These are phyloP conservation scores for Alosa sapidissima DNA, from an alignment of 2,797 vertebrate species.

Conservation along the genomic window DNA sequence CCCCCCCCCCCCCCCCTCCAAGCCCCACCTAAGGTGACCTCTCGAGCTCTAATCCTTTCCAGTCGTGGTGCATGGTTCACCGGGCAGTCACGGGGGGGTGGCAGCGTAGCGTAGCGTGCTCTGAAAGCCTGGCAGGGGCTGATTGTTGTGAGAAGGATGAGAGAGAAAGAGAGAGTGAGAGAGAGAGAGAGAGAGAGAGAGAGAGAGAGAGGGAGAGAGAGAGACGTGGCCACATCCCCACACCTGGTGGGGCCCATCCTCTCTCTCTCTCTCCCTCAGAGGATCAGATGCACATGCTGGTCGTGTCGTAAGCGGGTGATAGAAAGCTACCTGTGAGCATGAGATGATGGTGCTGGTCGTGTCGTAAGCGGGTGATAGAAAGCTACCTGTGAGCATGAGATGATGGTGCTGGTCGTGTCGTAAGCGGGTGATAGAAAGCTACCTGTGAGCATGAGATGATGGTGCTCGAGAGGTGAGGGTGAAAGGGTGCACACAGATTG, in stretches of 20 bases:
- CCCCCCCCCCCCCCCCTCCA: too few species aligned
- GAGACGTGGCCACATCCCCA: background rate
- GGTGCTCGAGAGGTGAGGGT: background rate
- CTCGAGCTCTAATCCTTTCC: background rate
- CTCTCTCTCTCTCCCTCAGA: background rate
- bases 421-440: background rate
- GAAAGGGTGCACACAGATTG: background rate
- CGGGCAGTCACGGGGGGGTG: background rate
- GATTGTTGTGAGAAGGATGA: background rate
- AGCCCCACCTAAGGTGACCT: background rate
- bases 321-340: background rate
- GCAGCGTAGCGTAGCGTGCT: too few species aligned
- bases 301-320: background rate
- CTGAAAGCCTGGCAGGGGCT: too few species aligned
- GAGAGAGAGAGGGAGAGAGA: too few species aligned
- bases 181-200: too few species aligned
- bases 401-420: background rate
- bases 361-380: background rate
- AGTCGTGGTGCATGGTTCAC: background rate
- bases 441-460: background rate
- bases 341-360: background rate
- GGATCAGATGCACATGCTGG: background rate
- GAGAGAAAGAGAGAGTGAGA: background rate
- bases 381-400: background rate
- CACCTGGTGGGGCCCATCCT: background rate